Base-by-base conservation (phyloP, 2,888 invertebrate species). In the Unio delphinus region DNA sequence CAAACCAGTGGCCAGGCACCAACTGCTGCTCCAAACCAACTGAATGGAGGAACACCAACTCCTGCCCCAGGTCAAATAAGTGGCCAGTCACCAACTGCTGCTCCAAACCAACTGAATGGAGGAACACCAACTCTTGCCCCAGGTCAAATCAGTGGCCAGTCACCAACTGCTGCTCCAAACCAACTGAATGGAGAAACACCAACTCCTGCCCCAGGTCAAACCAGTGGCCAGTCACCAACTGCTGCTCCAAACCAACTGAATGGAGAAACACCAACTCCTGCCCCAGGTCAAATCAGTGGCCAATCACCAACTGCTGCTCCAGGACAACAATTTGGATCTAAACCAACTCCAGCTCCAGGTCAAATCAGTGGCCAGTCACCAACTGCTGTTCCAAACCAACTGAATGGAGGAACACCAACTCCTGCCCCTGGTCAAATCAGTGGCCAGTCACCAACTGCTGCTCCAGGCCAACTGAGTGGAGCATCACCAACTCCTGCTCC, bases 401-500 rank as follows among this genome's bases (percentile, higher is more conserved):
- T 23, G 23, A 23, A 23, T 23, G 23, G 23, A 23, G 23, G 23
- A 23, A 23, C 23, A 23, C 55, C 65, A 20, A 65, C 61, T 11
- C 64, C 59, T 26, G 57, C 59, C 26, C 65, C 65, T 23, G 60
- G 61, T 2, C 23, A 55, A 45, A 61, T 59, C 60, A 59, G n/a
- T 5, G 34, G 30, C 18, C 55, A 61, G 20, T 30, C 59, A 23
- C 62, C 69, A 23, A 55, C 61, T 55, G 17, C 45, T 17, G 20
- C 61, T 57, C 34, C 56, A 34, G 18, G 55, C 17, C 26, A 55
- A 55, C 54, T 54, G n/a, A 54, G 11, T 5, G 18, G 28, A 57
- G 64, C 34, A 23, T 18, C 20, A 3, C 65, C 65, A 6, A 69
- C 69, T 61, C 61, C 61, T 18, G 61, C 20, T 15, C 69, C 69